Evolutionary conservation across 1,140 invertebrate species (phyloP).

Genomic region (Bombus impatiens): DNA sequence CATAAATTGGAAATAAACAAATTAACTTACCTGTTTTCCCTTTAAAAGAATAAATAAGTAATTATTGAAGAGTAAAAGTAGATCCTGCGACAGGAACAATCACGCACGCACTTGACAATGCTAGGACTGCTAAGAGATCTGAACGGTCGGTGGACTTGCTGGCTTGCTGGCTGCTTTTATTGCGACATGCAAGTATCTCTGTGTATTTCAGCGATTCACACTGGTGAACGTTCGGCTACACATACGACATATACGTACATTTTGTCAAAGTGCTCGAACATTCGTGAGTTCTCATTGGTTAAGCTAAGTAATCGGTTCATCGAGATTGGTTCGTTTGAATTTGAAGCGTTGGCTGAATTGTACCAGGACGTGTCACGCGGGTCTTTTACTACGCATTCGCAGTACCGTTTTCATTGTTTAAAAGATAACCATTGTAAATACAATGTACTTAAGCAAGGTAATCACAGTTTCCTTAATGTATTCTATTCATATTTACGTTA

Average conservation of each 20-base stretch:
- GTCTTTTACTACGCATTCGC: conserved; percentile 11
- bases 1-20: neutral
- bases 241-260: conserved; percentile 1
- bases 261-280: conserved; percentile 28
- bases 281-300: conserved; percentile 15
- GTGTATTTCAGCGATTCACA: conserved; percentile 44
- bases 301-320: neutral
- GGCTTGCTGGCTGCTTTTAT: conserved; percentile 69
- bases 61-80: neutral
- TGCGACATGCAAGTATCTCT: conserved; percentile 49
- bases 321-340: conserved; percentile 64
- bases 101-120: conserved; percentile 43
- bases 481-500: neutral
- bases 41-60: conserved; percentile 13
- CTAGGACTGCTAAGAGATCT: conserved; percentile 38
- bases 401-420: conserved; percentile 33
- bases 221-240: conserved; percentile 25
- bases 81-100: conserved; percentile 24
- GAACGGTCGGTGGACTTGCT: conserved; percentile 59
- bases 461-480: neutral
- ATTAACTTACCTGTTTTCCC: conserved; percentile 31
- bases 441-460: neutral
- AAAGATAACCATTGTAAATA: conserved; percentile 24
- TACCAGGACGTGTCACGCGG: conserved; percentile 23
- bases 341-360: conserved; percentile 28